A percentile compares a stretch with the other conserved stretches of the same genome.
phyloP scores from a whole-genome alignment of 2,113 vertebrate genomes.

The Amphiprion ocellaris region DNA sequence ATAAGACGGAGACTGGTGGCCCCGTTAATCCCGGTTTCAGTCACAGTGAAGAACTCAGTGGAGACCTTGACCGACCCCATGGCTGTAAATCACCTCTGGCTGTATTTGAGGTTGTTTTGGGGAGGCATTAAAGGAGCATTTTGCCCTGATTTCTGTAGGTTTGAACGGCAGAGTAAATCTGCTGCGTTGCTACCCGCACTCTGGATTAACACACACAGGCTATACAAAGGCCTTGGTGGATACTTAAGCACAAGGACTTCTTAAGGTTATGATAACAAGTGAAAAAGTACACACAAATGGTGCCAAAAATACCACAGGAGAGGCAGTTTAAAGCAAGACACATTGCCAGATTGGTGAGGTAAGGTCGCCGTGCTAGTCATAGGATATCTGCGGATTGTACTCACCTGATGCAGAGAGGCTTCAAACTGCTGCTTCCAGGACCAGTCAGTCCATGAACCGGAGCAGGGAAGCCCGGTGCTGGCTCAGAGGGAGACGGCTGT shows the following conservation, averaged over 20 bases:
- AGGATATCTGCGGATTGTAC: slow-evolving; percentile 28
- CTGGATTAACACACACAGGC: not conserved
- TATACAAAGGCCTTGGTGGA: not conserved
- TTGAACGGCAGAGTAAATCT: not conserved
- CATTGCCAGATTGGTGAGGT: not conserved
- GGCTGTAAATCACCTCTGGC: slow-evolving; percentile 14
- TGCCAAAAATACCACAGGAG: not conserved
- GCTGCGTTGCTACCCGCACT: not conserved
- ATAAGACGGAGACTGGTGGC: not conserved
- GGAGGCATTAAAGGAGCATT: not conserved
- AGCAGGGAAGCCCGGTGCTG: not conserved
- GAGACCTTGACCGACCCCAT: not conserved
- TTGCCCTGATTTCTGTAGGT: not conserved
- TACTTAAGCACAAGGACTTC: slow-evolving; percentile 29
- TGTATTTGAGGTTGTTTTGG: not conserved
- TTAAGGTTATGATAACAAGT: slow-evolving; percentile 21
- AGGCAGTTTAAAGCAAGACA: not conserved
- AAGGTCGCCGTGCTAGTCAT: not conserved
- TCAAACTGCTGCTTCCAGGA: slow-evolving; percentile 8
- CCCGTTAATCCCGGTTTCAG: not conserved
- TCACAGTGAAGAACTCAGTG: not conserved
- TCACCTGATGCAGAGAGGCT: slow-evolving; percentile 68
- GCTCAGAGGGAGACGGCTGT: not conserved
- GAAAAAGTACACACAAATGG: slow-evolving; percentile 19
- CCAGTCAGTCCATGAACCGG: no score